These are phyloP conservation scores for Festucalex cinctus DNA, from an alignment of 2,113 vertebrate species.

Conservation along the genomic window DNA sequence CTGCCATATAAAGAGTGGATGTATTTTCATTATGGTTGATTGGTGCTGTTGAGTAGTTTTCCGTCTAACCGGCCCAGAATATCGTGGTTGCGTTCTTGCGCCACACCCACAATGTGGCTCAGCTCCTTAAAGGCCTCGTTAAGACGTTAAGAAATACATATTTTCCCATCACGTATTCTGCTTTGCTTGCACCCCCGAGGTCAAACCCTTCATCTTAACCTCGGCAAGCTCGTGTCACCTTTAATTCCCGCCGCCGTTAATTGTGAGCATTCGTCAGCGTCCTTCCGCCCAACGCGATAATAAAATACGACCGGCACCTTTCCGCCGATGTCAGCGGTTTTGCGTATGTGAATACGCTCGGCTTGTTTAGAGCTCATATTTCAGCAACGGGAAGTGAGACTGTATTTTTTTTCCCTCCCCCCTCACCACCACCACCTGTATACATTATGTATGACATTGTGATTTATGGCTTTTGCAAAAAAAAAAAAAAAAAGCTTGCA, in stretches of 20 bases:
- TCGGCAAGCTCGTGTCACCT: slow-evolving; percentile 22
- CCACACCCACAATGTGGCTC: not conserved
- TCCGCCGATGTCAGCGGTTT: slow-evolving; percentile 39
- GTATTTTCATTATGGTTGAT: too few species aligned
- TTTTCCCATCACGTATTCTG: not conserved
- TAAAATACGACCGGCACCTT: slow-evolving; percentile 11
- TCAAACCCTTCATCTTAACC: slow-evolving; percentile 40
- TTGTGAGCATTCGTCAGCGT: slow-evolving; percentile 26
- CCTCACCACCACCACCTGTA: slow-evolving; percentile 17
- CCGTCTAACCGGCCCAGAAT: too few species aligned
- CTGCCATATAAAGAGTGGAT: too few species aligned
- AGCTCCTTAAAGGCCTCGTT: not conserved
- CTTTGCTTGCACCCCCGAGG: slow-evolving; percentile 42
- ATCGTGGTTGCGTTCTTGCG: too few species aligned
- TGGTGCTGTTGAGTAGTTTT: too few species aligned
- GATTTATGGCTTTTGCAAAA: slow-evolving; percentile 49
- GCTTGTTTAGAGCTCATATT: slow-evolving; percentile 38
- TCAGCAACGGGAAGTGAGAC: slow-evolving; percentile 23
- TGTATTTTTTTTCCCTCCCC: slow-evolving; percentile 28
- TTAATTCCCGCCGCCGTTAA: slow-evolving; percentile 43
- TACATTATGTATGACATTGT: slow-evolving; percentile 42
- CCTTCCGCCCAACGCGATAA: slow-evolving; percentile 11
- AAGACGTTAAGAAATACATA: not conserved
- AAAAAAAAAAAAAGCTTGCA: slow-evolving; percentile 1
- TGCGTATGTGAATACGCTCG: not conserved